Percentiles rank a stretch among this genome's conserved stretches.
phyloP scores from a whole-genome alignment of 2,888 invertebrate genomes.

The Drosophila limbata region DNA sequence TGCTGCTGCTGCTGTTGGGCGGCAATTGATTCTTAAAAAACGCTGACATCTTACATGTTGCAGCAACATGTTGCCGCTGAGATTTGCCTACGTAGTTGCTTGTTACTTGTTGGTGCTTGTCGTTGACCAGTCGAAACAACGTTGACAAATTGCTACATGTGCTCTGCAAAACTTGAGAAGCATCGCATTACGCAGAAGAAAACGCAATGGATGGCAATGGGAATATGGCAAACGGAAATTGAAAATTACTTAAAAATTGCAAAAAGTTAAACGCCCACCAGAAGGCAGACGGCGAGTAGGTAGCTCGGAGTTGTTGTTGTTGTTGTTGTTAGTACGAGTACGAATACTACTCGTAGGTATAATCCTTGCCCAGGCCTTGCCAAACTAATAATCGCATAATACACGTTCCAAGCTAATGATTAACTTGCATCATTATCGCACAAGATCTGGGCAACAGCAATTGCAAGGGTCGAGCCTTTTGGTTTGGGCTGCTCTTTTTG shows the following conservation, averaged over 20 bases:
- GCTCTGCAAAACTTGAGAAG: slow-evolving; percentile 44
- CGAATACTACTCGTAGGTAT: slow-evolving; percentile 34
- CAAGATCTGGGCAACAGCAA: slow-evolving; percentile 61
- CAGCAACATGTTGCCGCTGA: slow-evolving; percentile 42
- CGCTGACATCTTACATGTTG: slow-evolving; percentile 82
- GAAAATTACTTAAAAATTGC: slow-evolving; percentile 73
- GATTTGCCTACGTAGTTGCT: slow-evolving; percentile 51
- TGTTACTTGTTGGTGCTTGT: slow-evolving; percentile 26
- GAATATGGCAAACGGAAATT: slow-evolving; percentile 71
- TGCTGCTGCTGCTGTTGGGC: slow-evolving; percentile 53
- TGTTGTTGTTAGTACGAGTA: too few relatives aligned
- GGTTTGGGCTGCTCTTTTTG: slow-evolving; percentile 21
- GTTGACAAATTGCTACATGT: slow-evolving; percentile 80
- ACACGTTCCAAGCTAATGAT: slow-evolving; percentile 83
- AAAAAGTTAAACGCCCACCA: slow-evolving; percentile 65
- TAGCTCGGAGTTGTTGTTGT: slow-evolving; percentile 13
- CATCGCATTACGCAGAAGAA: slow-evolving; percentile 61
- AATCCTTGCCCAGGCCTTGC: slow-evolving; percentile 51
- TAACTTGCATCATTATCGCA: slow-evolving; percentile 83
- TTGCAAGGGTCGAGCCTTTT: slow-evolving; percentile 21
- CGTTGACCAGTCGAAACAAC: slow-evolving; percentile 41
- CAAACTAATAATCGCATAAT: slow-evolving; percentile 80
- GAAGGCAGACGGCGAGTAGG: slow-evolving; percentile 31
- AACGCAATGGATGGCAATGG: not conserved
- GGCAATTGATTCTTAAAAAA: slow-evolving; percentile 81